These are phyloP conservation scores for Ceratitis capitata DNA, from an alignment of 1,140 invertebrate species.

Conservation along the genomic window DNA sequence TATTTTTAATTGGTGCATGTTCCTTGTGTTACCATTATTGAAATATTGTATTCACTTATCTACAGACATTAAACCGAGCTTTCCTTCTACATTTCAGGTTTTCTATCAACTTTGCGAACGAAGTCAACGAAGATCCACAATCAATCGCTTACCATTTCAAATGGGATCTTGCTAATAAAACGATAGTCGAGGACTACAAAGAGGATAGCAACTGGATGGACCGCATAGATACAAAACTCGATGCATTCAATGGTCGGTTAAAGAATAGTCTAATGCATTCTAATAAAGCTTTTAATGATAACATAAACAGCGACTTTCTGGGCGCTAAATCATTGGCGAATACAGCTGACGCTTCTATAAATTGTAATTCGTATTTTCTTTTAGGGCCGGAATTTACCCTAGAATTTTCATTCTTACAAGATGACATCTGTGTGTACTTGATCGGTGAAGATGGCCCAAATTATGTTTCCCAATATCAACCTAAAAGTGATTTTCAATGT, in stretches of 20 bases:
- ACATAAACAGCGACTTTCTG: not conserved
- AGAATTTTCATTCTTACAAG: slow-evolving; percentile 56
- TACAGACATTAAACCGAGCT: no score
- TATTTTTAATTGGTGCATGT: no score
- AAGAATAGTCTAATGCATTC: not conserved
- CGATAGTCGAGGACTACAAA: slow-evolving; percentile 56
- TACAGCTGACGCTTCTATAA: slow-evolving; percentile 36
- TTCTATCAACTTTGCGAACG: slow-evolving; percentile 61
- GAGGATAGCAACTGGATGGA: slow-evolving; percentile 53
- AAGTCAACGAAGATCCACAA: slow-evolving; percentile 47
- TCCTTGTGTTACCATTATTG: no score
- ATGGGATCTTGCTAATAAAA: slow-evolving; percentile 50
- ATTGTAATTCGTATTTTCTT: slow-evolving; percentile 50
- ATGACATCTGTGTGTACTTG: slow-evolving; percentile 45
- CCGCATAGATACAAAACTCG: slow-evolving; percentile 49
- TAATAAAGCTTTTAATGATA: slow-evolving; percentile 28
- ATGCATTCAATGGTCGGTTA: slow-evolving; percentile 58
- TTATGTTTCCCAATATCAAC: slow-evolving; percentile 40
- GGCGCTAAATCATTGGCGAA: slow-evolving; percentile 15
- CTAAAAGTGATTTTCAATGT: slow-evolving; percentile 19
- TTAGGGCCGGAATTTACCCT: slow-evolving; percentile 56
- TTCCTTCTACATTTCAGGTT: slow-evolving; percentile 48
- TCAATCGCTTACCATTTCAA: slow-evolving; percentile 63
- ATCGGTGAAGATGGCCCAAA: slow-evolving; percentile 39
- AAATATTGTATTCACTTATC: no score